phyloP scores from a whole-genome alignment of 2,888 invertebrate species.

The Sinelater perroti region DNA sequence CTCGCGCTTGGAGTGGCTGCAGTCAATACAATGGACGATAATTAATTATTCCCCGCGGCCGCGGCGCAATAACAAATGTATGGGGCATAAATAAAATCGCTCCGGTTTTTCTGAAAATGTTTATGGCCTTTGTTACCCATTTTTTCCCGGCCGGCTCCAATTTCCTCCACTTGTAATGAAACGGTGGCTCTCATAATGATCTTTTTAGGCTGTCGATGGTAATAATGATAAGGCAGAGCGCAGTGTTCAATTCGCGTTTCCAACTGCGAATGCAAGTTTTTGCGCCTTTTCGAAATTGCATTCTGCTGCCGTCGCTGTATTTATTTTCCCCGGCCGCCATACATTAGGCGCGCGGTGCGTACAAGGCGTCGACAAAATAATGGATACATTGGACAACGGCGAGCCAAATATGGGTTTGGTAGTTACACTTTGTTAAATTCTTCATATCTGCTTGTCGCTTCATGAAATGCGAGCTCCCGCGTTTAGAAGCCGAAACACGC shows the following conservation, averaged over 20 bases:
- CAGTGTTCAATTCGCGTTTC: slow-evolving; percentile 22
- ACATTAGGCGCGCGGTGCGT: slow-evolving; percentile 27
- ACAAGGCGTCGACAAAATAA: too few relatives aligned
- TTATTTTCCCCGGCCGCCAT: slow-evolving; percentile 25
- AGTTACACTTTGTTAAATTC: too few relatives aligned
- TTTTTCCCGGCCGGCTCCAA: background rate
- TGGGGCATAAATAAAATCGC: too few relatives aligned
- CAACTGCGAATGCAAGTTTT: slow-evolving; percentile 25
- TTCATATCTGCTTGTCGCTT: too few relatives aligned
- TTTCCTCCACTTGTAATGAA: background rate
- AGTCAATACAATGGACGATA: too few relatives aligned
- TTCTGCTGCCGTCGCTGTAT: slow-evolving; percentile 16
- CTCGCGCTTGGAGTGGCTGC: too few relatives aligned
- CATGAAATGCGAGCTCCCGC: too few relatives aligned
- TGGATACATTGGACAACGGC: too few relatives aligned
- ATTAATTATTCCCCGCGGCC: too few relatives aligned
- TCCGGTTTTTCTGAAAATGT: background rate
- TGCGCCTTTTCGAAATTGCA: slow-evolving; percentile 24
- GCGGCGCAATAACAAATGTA: background rate
- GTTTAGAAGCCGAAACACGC: too few relatives aligned
- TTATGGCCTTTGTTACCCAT: too few relatives aligned
- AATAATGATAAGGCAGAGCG: slow-evolving; percentile 20
- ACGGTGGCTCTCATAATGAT: slow-evolving; percentile 18
- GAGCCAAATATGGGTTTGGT: too few relatives aligned
- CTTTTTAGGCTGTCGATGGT: slow-evolving; percentile 20